These are phyloP conservation scores for Polia nebulosa DNA, from an alignment of 2,888 invertebrate genomes.

Conservation along the genomic window DNA sequence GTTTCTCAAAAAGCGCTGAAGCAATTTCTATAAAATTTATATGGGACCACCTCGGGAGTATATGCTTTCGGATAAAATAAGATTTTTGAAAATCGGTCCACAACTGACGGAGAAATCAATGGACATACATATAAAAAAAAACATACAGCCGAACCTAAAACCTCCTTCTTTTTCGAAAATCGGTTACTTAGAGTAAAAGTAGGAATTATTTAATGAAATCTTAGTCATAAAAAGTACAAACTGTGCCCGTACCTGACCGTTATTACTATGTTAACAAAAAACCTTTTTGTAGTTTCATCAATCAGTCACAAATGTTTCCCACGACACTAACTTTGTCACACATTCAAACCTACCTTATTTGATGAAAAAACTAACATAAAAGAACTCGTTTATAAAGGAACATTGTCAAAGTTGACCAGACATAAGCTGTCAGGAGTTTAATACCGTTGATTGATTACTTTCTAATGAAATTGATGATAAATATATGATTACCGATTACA, in stretches of 20 bases:
- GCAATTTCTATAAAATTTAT: too few relatives aligned
- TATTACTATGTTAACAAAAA: conserved; percentile 3
- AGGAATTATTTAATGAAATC: neutral
- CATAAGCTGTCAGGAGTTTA: conserved; percentile 11
- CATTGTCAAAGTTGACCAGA: conserved; percentile 31
- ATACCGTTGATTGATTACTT: conserved; percentile 46
- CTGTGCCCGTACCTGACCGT: neutral
- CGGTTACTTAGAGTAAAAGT: too few relatives aligned
- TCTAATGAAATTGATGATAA: conserved; percentile 26
- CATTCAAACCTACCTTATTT: conserved; percentile 5
- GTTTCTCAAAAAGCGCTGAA: too few relatives aligned
- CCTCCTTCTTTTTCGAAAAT: too few relatives aligned
- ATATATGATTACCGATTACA: conserved; percentile 4
- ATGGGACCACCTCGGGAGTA: too few relatives aligned
- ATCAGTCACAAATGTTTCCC: conserved; percentile 32
- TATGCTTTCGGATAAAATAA: too few relatives aligned
- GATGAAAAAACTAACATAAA: conserved; percentile 34
- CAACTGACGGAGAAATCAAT: too few relatives aligned
- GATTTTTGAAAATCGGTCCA: too few relatives aligned
- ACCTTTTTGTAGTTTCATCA: conserved; percentile 37
- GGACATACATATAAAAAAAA: too few relatives aligned
- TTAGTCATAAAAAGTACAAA: neutral
- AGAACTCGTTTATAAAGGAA: conserved; percentile 26
- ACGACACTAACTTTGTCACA: conserved; percentile 20
- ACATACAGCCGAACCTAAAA: too few relatives aligned